phyloP scores from a whole-genome alignment of 2,797 vertebrate genomes.

The Huso huso region DNA sequence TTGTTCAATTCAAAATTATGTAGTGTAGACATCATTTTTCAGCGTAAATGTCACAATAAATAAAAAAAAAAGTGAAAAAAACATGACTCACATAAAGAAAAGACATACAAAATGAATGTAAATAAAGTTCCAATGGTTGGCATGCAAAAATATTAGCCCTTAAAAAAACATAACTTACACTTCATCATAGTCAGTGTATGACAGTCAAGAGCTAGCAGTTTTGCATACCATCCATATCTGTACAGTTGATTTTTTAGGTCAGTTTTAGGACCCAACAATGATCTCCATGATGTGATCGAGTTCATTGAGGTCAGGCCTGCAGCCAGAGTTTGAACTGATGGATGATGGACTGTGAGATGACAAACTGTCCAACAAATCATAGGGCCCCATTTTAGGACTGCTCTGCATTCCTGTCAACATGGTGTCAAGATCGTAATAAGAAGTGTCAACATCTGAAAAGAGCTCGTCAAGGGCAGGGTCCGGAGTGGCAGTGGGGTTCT shows the following conservation, averaged over 20 bases:
- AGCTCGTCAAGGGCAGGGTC: conserved; percentile 79
- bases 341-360: conserved; percentile 54
- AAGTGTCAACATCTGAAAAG: conserved; percentile 86
- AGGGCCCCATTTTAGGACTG: conserved; percentile 73
- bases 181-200: too few species aligned
- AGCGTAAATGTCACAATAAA: conserved; percentile 61
- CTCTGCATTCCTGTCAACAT: conserved; percentile 89
- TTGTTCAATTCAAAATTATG: conserved; percentile 55
- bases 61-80: conserved; percentile 46
- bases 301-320: conserved; percentile 86
- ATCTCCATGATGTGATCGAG: conserved; percentile 93
- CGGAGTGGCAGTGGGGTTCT: conserved; percentile 52
- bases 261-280: conserved; percentile 80
- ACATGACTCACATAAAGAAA: conserved; percentile 46
- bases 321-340: conserved; percentile 64
- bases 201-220: too few species aligned
- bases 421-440: conserved; percentile 89
- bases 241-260: not conserved
- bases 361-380: conserved; percentile 80
- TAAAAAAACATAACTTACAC: too few species aligned
- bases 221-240: too few species aligned
- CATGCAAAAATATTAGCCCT: too few species aligned
- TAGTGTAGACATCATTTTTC: conserved; percentile 53
- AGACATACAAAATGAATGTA: conserved; percentile 45
- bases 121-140: too few species aligned